Evolutionary conservation across 2,797 vertebrate genomes (phyloP).

Genomic region (Luscinia luscinia): DNA sequence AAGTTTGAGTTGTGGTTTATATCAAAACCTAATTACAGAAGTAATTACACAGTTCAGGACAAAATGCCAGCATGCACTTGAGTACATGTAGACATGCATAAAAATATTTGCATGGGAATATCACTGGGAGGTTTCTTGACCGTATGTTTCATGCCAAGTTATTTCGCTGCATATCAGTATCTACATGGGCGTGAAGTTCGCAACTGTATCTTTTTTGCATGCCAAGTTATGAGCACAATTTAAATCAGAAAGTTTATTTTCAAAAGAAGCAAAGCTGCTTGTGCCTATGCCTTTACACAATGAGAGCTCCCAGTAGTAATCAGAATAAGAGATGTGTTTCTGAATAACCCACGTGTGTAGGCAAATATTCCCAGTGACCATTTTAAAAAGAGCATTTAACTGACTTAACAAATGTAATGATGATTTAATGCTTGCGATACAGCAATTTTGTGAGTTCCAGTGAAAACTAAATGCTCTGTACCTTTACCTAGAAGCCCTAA

Average conservation of each 20-base stretch:
- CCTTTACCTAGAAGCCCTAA: neutral
- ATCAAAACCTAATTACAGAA: neutral
- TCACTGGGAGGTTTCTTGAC: neutral
- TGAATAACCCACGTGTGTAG: neutral
- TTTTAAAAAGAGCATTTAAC: neutral
- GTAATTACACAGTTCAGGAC: neutral
- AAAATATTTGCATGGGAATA: neutral
- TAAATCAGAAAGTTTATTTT: neutral
- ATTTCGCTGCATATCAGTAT: neutral
- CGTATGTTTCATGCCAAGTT: neutral
- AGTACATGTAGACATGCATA: neutral
- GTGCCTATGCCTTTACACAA: neutral
- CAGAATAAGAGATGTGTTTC: neutral
- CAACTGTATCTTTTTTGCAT: neutral
- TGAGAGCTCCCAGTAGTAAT: neutral
- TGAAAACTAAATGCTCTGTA: neutral
- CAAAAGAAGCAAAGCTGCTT: neutral
- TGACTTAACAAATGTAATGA: neutral
- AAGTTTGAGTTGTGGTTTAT: neutral
- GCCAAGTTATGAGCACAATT: neutral
- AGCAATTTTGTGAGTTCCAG: neutral
- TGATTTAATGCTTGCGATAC: neutral
- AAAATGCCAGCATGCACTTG: neutral
- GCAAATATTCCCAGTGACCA: neutral
- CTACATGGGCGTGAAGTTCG: neutral